Conservation (phyloP, 2,888 invertebrate genomes). For the Palloptera scutellata region DNA sequence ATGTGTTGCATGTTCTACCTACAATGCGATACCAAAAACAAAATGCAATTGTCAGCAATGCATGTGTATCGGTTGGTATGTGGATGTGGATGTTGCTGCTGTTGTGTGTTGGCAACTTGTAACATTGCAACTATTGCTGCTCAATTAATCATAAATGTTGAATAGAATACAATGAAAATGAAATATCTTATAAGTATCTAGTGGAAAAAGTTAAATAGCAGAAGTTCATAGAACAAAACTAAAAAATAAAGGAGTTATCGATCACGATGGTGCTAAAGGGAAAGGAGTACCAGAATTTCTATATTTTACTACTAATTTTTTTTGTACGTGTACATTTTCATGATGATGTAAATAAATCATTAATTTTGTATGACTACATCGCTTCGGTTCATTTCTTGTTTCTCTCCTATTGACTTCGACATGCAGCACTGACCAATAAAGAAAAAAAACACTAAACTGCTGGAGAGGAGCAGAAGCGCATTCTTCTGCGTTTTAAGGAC, state of each 20-base stretch:
- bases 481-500: slow-evolving; percentile 5
- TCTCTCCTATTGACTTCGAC: background rate
- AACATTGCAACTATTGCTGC: background rate
- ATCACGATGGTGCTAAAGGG: background rate
- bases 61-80: too few species aligned
- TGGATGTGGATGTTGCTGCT: too few species aligned
- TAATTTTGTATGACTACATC: background rate
- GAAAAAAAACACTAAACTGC: background rate
- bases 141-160: slow-evolving; percentile 5
- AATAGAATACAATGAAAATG: background rate
- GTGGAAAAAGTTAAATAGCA: background rate
- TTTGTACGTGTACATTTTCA: background rate
- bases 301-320: background rate
- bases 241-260: background rate
- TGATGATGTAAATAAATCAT: background rate
- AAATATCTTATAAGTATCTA: background rate
- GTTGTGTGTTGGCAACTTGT: slow-evolving; percentile 5
- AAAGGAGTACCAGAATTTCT: background rate
- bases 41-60: slow-evolving; percentile 1
- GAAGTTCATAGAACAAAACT: background rate
- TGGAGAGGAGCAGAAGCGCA: background rate
- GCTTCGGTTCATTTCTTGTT: background rate
- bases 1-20: too few species aligned
- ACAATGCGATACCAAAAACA: too few species aligned
- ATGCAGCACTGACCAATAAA: background rate